Evolutionary conservation across 2,888 invertebrate species (phyloP).

Genomic region (Amorpha juglandis): DNA sequence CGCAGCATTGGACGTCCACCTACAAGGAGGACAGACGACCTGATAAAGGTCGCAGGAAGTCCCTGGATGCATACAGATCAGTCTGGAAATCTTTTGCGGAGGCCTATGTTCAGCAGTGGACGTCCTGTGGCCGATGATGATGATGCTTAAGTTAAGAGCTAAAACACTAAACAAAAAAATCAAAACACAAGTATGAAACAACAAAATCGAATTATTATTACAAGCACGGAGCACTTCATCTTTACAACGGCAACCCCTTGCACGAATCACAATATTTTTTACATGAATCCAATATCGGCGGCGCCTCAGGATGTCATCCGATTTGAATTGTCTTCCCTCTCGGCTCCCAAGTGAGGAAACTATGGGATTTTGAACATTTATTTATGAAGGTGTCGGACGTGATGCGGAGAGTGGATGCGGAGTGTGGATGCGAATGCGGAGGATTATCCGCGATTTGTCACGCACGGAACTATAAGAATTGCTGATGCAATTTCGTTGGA

Average conservation of each 20-base stretch:
- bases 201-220: constrained; percentile 11
- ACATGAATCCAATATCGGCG: constrained; percentile 19
- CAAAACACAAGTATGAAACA: neutral
- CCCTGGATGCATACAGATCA: no score
- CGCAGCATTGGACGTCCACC: no score
- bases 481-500: constrained; percentile 13
- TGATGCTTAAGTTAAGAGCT: no score
- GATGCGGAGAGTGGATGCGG: neutral
- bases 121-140: no score
- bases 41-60: no score
- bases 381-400: constrained; percentile 41
- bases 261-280: constrained; percentile 9
- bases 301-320: constrained; percentile 35
- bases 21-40: no score
- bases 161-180: neutral
- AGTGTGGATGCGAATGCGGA: neutral
- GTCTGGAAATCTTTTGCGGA: no score
- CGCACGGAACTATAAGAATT: constrained; percentile 25
- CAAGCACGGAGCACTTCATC: constrained; percentile 19
- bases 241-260: constrained; percentile 13
- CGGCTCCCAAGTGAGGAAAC: constrained; percentile 23
- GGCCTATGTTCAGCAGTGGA: no score
- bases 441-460: constrained; percentile 32
- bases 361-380: constrained; percentile 41
- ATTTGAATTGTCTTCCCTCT: constrained; percentile 38